These are phyloP conservation scores for Xiphophorus couchianus DNA, from an alignment of 2,113 vertebrate genomes.

Conservation along the genomic window DNA sequence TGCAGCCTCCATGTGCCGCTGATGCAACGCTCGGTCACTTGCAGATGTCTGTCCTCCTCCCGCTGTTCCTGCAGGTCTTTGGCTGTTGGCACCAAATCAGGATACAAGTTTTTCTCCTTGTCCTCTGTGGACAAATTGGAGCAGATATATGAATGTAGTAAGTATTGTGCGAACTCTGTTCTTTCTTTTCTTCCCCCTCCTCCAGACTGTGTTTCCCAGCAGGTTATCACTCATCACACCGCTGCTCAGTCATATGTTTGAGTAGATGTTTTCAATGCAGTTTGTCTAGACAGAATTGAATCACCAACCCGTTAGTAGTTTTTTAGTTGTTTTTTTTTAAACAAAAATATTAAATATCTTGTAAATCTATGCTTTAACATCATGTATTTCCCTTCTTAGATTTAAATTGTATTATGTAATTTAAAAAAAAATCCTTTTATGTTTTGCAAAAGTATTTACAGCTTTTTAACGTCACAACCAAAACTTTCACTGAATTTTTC, in stretches of 20 bases:
- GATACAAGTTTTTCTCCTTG: slow-evolving; percentile 99
- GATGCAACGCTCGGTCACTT: background rate
- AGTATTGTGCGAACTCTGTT: slow-evolving; percentile 71
- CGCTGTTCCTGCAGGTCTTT: slow-evolving; percentile 85
- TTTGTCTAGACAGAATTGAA: background rate
- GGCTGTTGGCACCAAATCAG: slow-evolving; percentile 97
- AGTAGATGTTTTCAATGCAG: background rate
- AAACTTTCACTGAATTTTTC: no score
- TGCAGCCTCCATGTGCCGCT: background rate
- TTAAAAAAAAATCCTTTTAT: background rate
- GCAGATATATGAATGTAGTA: slow-evolving; percentile 99
- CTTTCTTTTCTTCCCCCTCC: background rate
- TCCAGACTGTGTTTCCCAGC: background rate
- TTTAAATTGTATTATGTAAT: background rate
- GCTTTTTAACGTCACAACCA: no score
- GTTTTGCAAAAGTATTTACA: no score
- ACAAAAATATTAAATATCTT: slow-evolving; percentile 39
- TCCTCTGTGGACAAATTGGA: slow-evolving; percentile 99
- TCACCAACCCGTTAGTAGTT: slow-evolving; percentile 15
- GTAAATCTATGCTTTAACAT: background rate
- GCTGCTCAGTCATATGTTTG: background rate
- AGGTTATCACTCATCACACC: background rate
- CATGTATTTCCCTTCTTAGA: background rate
- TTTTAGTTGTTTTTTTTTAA: background rate
- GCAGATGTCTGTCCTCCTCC: slow-evolving; percentile 2